Conservation (phyloP, 2,888 invertebrate genomes). For the Euspilapteryx auroguttella region DNA sequence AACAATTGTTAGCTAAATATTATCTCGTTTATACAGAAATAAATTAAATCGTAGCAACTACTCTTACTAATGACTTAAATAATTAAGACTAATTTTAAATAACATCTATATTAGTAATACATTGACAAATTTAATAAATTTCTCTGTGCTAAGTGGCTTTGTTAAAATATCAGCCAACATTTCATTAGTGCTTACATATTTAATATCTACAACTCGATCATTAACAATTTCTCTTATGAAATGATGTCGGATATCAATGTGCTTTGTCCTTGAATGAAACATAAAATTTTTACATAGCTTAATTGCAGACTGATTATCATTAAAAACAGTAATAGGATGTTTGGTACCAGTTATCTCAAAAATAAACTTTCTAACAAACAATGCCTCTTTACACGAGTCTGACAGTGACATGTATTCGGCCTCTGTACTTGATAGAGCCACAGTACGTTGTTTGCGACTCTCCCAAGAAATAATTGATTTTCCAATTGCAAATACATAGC, state of each 20-base stretch:
- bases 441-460: slow-evolving; percentile 1
- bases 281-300: slow-evolving; percentile 1
- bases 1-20: too few species aligned
- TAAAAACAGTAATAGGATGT: not conserved
- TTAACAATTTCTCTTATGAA: slow-evolving; percentile 2
- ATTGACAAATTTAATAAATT: not conserved
- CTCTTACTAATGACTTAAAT: too few species aligned
- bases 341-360: not conserved
- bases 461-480: slow-evolving; percentile 1
- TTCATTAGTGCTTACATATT: slow-evolving; percentile 2
- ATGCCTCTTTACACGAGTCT: slow-evolving; percentile 1
- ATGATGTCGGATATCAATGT: slow-evolving; percentile 2
- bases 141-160: not conserved
- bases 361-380: not conserved
- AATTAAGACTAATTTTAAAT: too few species aligned
- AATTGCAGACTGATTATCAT: slow-evolving; percentile 1
- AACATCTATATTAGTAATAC: too few species aligned
- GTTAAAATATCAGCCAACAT: slow-evolving; percentile 3
- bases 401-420: slow-evolving; percentile 2
- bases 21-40: too few species aligned
- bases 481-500: slow-evolving; percentile 8
- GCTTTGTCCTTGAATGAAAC: slow-evolving; percentile 2
- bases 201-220: slow-evolving; percentile 1
- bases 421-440: slow-evolving; percentile 1
- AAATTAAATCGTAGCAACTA: too few species aligned